Evolutionary conservation across 1,140 invertebrate species (phyloP), one percentile per base, ranked within the genome.

Genomic region (Sitophilus oryzae): DNA sequence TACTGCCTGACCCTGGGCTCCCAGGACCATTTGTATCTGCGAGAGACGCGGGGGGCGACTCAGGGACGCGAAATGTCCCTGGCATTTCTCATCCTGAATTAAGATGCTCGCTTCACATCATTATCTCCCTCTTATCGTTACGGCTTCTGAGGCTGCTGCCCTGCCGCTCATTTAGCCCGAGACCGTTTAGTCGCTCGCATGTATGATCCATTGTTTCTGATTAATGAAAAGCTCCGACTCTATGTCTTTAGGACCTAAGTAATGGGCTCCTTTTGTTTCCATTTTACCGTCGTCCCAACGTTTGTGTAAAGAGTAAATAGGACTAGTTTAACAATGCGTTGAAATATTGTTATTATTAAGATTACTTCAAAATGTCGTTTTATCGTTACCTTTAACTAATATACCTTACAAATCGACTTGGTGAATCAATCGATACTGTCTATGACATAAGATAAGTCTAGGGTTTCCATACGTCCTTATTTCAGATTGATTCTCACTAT

Each of bases 41-140:
- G 25, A 38, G 25, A 43, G 30, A 43, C 43, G 46, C 48, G 38
- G 19, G 42, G 35, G 16, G 23, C 16, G 25, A 21, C 25, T 10
- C 19, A 11, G 25, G 25, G 25, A 21, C 18, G 40, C 40, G 40
- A 42, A 43, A 49, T 56, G 53, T 56, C 53, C 53, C 53, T 56
- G 53, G 53, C 45, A 56, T 56, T 56, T 56, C 53, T 56, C 53
- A 56, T 49, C 37, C 38, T 43, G 53, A 56, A 56, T 56, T 56
- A 56, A 56, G 53, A 56, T 49, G 53, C 53, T 56, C 53, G 47
- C 53, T 56, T 49, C 46, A 49, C 46, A 43, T 49, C 46, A 49
- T 56, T 49, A 49, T 56, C 45, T 56, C 53, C 41, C 53, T 56
- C 45, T 46, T 46, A 46, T 46, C 44, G 25, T 5, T 11, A 6